These are phyloP conservation scores for Cepaea nemoralis DNA, from an alignment of 1,140 invertebrate genomes.

Conservation along the genomic window DNA sequence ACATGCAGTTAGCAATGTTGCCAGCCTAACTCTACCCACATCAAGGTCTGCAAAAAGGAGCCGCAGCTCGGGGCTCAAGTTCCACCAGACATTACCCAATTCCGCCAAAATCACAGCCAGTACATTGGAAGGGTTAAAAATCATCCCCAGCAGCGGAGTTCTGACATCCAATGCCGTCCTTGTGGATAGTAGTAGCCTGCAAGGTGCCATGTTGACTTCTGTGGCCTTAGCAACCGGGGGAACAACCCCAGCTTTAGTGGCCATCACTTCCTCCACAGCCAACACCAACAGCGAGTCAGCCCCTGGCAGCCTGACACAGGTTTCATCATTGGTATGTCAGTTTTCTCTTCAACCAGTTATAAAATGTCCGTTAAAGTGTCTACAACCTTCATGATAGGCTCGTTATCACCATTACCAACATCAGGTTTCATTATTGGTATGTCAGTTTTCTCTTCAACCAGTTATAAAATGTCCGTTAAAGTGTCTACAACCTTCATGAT, in stretches of 20 bases:
- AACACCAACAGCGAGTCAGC: conserved; percentile 5
- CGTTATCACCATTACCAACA: no score
- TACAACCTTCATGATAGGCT: no score
- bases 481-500: no score
- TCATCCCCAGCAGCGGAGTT: conserved; percentile 55
- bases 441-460: background rate
- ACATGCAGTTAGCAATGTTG: background rate
- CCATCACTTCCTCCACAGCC: conserved; percentile 43
- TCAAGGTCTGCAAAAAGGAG: conserved; percentile 42
- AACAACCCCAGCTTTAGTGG: conserved; percentile 45
- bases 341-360: background rate
- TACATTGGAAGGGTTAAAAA: conserved; percentile 50
- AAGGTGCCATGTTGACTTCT: conserved; percentile 58
- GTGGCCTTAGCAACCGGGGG: conserved; percentile 52
- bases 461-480: background rate
- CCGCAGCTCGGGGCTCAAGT: conserved; percentile 34
- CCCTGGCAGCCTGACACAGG: conserved; percentile 13
- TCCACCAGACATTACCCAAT: conserved; percentile 18
- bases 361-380: background rate
- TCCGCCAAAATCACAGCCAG: conserved; percentile 24
- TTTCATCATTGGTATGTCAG: background rate
- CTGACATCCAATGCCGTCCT: conserved; percentile 54
- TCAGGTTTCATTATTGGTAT: conserved; percentile 20
- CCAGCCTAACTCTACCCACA: background rate
- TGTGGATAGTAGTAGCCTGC: conserved; percentile 54